phyloP scores from a whole-genome alignment of 2,888 invertebrate genomes.

The Diplolepis rosae region DNA sequence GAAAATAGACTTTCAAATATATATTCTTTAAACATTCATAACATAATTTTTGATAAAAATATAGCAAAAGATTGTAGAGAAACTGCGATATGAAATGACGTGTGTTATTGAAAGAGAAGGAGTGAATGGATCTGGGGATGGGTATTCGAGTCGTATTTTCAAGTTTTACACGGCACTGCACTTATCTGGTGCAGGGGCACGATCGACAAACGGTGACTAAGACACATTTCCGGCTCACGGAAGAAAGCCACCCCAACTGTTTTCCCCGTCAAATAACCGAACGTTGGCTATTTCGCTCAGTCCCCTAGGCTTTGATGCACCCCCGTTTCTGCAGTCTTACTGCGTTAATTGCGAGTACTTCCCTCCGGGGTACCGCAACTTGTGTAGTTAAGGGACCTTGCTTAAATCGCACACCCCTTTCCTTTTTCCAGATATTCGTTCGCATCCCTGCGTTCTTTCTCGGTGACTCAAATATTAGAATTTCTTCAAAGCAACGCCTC shows the following conservation, averaged over 20 bases:
- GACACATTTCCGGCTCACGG: slow-evolving; percentile 50
- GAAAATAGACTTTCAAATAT: background rate
- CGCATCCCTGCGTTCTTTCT: slow-evolving; percentile 25
- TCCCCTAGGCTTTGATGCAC: slow-evolving; percentile 39
- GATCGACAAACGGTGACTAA: slow-evolving; percentile 50
- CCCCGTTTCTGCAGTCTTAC: slow-evolving; percentile 56
- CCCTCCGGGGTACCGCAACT: slow-evolving; percentile 43
- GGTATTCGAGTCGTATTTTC: background rate
- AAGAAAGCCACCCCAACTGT: slow-evolving; percentile 44
- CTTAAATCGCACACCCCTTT: background rate
- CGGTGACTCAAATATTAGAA: slow-evolving; percentile 39
- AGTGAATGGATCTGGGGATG: background rate
- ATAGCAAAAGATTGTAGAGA: background rate
- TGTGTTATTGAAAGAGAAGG: slow-evolving; percentile 7
- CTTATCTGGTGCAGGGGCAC: slow-evolving; percentile 7
- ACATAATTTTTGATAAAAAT: background rate
- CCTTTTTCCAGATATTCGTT: slow-evolving; percentile 4
- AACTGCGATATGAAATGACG: background rate
- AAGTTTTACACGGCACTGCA: slow-evolving; percentile 17
- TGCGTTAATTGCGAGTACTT: slow-evolving; percentile 68
- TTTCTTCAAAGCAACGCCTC: slow-evolving; percentile 33
- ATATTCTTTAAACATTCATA: background rate
- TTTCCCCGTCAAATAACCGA: slow-evolving; percentile 61
- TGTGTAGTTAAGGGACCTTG: slow-evolving; percentile 24
- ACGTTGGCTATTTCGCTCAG: slow-evolving; percentile 52